Base-by-base conservation (phyloP, 1,140 invertebrate genomes). In the Drosophila sulfurigaster region DNA sequence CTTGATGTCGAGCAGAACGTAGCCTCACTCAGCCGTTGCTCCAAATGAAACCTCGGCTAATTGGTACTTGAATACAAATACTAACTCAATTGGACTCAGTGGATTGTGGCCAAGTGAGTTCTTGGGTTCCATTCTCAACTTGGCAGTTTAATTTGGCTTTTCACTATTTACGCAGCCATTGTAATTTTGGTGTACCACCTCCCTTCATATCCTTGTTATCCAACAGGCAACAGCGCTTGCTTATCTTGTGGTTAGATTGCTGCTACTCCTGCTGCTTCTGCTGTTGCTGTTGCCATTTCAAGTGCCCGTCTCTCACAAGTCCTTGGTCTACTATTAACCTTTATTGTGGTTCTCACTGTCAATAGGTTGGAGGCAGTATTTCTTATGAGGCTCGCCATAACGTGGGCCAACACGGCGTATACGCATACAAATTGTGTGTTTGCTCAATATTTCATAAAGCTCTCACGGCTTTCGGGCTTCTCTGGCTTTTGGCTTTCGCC, bases 41-140 rank as follows among this genome's bases (percentile, higher is more conserved):
- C 54, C 63, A 38, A 75, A 70, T 64, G 63, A 57, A 68, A 70
- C 66, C 86, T 59, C 71, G 48, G 48, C 85, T 88, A 88, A 88
- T 88, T 88, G 85, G 78, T 66, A 72, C 85, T 88, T 81, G 72
- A 79, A 80, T 68, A 59, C 54, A 76, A 78, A 79, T 71, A 46
- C 67, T 73, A 71, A 65, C 81, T 81, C 60, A 76, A 88, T 81
- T 70, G 79, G 75, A 51, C 63, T 59, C 77, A 59, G 63, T 49
- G 20, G 15, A 43, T 25, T 16, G 32, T 32, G 72, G 73, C 30
- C 48, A 15, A 66, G 43, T 46, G 62, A 38, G 32, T 30, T 57
- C 10, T 45, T 38, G 25, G 25, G 2, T 41, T 41, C 32, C 54
- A 57, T 57, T 41, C 35, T 20, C 51, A 35, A 20, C 49, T 30